Evolutionary conservation across 2,888 invertebrate species (phyloP).

Genomic region (Eugnorisma glareosa): DNA sequence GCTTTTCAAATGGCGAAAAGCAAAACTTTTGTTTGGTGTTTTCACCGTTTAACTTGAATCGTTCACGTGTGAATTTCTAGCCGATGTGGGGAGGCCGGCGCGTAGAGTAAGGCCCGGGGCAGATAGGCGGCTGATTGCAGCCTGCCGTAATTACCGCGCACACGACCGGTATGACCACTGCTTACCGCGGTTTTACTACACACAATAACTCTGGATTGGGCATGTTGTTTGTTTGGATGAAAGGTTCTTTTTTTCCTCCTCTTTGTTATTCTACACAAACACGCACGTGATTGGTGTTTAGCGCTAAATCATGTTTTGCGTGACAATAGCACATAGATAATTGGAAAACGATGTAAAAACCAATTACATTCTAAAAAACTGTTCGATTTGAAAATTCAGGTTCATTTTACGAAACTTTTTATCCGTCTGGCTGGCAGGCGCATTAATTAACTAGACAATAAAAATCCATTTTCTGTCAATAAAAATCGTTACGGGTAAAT

Average conservation of each 20-base stretch:
- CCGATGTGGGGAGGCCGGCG: slow-evolving; percentile 42
- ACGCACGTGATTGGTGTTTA: slow-evolving; percentile 44
- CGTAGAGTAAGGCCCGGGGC: slow-evolving; percentile 46
- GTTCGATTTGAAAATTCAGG: slow-evolving; percentile 10
- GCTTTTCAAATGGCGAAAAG: slow-evolving; percentile 61
- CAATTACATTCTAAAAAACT: slow-evolving; percentile 27
- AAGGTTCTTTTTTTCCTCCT: slow-evolving; percentile 35
- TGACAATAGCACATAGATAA: slow-evolving; percentile 43
- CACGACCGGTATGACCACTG: slow-evolving; percentile 52
- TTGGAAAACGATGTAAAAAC: slow-evolving; percentile 35
- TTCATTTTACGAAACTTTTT: slow-evolving; percentile 33
- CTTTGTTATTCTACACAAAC: slow-evolving; percentile 39
- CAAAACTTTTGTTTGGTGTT: slow-evolving; percentile 62
- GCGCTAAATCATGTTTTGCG: slow-evolving; percentile 55
- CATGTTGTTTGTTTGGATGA: slow-evolving; percentile 41
- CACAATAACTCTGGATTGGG: slow-evolving; percentile 59
- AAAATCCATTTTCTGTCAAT: slow-evolving; percentile 28
- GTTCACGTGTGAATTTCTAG: slow-evolving; percentile 59
- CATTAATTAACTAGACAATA: slow-evolving; percentile 28
- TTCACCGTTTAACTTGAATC: slow-evolving; percentile 55
- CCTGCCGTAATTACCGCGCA: slow-evolving; percentile 60
- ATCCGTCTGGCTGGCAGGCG: slow-evolving; percentile 7
- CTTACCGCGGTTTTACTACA: slow-evolving; percentile 58
- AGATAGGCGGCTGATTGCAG: slow-evolving; percentile 58
- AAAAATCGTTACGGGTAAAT: not conserved